These are phyloP conservation scores for Phainopepla nitens DNA, from an alignment of 2,113 vertebrate species.

Conservation along the genomic window DNA sequence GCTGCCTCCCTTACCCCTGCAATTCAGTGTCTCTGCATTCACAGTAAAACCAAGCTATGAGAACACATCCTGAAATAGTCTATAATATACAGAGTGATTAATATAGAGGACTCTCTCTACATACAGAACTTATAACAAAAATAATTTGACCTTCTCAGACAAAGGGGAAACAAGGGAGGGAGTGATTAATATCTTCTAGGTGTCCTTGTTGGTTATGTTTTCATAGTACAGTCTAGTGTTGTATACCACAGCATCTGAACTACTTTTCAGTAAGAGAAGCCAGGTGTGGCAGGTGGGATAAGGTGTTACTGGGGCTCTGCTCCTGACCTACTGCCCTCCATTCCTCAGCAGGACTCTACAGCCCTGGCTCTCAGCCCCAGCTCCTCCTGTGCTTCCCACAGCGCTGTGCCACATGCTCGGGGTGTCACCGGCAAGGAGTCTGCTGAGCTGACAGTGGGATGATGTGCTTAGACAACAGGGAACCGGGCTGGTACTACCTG, in stretches of 20 bases:
- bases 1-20: background rate
- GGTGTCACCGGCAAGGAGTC: background rate
- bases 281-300: background rate
- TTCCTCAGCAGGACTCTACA: background rate
- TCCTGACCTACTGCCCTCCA: background rate
- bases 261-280: background rate
- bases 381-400: accelerated
- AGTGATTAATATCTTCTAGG: background rate
- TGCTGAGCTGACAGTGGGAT: accelerated
- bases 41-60: background rate
- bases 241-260: background rate
- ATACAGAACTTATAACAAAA: background rate
- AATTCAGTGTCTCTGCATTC: background rate
- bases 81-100: background rate
- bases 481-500: background rate
- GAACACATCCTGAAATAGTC: background rate
- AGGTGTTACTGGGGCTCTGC: accelerated
- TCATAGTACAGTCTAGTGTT: background rate
- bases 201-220: background rate
- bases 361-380: background rate
- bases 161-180: background rate
- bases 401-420: accelerated
- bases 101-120: background rate
- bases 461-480: background rate
- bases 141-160: background rate